A percentile compares a stretch with the other conserved stretches of the same genome.
phyloP scores from a whole-genome alignment of 2,797 vertebrate species.

The Anas capensis region DNA sequence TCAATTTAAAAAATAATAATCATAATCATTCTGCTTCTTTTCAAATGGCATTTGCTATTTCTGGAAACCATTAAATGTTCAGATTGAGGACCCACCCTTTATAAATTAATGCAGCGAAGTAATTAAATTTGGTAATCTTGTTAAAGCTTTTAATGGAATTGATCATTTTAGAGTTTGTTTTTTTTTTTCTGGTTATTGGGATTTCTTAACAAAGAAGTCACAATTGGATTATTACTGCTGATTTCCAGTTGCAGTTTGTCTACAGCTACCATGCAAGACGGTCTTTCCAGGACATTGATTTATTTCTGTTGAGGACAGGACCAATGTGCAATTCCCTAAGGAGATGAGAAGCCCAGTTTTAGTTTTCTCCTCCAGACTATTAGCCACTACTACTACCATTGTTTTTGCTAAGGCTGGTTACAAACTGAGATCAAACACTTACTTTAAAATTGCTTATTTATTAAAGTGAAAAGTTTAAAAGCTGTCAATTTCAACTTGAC shows the following conservation, averaged over 20 bases:
- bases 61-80: conserved; percentile 51
- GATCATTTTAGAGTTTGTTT: conserved; percentile 18
- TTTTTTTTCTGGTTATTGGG: conserved; percentile 50
- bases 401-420: conserved; percentile 5
- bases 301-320: neutral
- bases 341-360: neutral
- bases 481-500: neutral
- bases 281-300: neutral
- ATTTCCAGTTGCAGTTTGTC: conserved; percentile 12
- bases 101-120: conserved; percentile 62
- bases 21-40: conserved; percentile 1
- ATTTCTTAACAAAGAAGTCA: conserved; percentile 45
- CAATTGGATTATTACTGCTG: conserved; percentile 24
- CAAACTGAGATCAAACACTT: neutral
- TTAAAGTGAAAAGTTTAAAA: neutral
- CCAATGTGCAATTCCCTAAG: neutral
- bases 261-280: neutral
- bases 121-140: conserved; percentile 70
- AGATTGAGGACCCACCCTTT: conserved; percentile 57
- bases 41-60: conserved; percentile 49
- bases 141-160: conserved; percentile 73
- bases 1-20: neutral
- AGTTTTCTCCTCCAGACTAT: neutral
- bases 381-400: neutral
- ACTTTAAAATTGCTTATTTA: neutral